Percentiles rank a stretch among this genome's conserved stretches.
phyloP scores from a whole-genome alignment of 2,888 invertebrate genomes.

The Mantis religiosa region DNA sequence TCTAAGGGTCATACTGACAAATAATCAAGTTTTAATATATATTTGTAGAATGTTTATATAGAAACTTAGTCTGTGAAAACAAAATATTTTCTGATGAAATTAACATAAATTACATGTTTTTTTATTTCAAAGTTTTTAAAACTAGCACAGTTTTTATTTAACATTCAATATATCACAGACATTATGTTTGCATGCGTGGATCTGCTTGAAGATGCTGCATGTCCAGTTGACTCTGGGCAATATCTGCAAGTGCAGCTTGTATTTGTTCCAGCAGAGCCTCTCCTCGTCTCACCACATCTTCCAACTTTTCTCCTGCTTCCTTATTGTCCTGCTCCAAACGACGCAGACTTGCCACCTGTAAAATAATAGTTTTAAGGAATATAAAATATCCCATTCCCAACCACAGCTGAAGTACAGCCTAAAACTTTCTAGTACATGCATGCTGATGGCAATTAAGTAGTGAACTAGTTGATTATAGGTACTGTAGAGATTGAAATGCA shows the following conservation, averaged over 20 bases:
- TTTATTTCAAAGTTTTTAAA: not conserved
- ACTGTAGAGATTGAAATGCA: too few relatives aligned
- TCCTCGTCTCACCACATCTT: slow-evolving; percentile 75
- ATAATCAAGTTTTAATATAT: slow-evolving; percentile 13
- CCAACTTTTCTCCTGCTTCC: slow-evolving; percentile 78
- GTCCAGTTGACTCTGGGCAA: slow-evolving; percentile 85
- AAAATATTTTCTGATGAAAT: slow-evolving; percentile 20
- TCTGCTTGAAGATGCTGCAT: slow-evolving; percentile 63
- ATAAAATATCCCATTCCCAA: not conserved
- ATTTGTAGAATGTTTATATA: slow-evolving; percentile 9
- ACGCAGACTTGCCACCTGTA: slow-evolving; percentile 58
- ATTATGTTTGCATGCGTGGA: not conserved
- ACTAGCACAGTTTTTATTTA: not conserved
- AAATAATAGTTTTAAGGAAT: slow-evolving; percentile 1
- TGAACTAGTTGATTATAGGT: too few relatives aligned
- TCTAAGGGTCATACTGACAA: not conserved
- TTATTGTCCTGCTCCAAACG: slow-evolving; percentile 87
- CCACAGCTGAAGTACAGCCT: not conserved
- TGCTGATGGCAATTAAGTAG: too few relatives aligned
- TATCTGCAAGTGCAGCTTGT: slow-evolving; percentile 86
- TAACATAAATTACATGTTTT: slow-evolving; percentile 11
- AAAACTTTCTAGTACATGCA: not conserved
- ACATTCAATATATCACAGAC: not conserved
- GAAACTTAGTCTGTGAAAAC: not conserved
- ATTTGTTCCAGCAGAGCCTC: slow-evolving; percentile 83